Base-by-base conservation (phyloP, 2,888 invertebrate genomes). In the Panopea generosa region DNA sequence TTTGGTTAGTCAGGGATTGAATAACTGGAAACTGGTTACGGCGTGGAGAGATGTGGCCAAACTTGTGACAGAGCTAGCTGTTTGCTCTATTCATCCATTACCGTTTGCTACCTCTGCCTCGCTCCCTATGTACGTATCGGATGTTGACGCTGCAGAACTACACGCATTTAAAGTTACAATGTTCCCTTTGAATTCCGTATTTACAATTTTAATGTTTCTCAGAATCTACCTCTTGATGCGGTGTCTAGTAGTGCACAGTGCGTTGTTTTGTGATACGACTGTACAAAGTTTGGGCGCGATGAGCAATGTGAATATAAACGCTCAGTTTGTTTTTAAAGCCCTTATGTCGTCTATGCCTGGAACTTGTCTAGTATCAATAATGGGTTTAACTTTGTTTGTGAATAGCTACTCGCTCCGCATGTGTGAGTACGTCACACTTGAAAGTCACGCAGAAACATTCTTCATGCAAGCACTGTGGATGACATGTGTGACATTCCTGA, bases 231-330 rank as follows among this genome's bases (percentile, higher is more conserved):
- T 88, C 22, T 67, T 87, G 22, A 85, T 86, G 55, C 67, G 88
- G 9, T 86, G 86, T 70, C 77, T 89, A 14, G 87, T 89, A 18
- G 87, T 88, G 3, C 89, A 88, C 66, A 88, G 88, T 63, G 85
- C 84, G 26, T 73, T 89, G 11, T 86, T 89, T 63, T 82, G 86
- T 65, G 89, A 89, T 70, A 88, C 88, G 1, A 87, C 88, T 2
- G 87, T 88, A 0, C 89, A 89, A 63, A 89, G 89, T 80, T 74
- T 89, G 11, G 87, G 88, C n/a, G 86, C 89, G 0, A 82, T 89
- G 52, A 87, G 87, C 56, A 84, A 87, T 18, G 87, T 89, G 16
- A 87, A 84, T 49, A 88, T 89, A 29, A 87, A 89, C 74, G 86
- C 87, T 33, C 87, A 87, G 75, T 89, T 89, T 69, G 88, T 89